A percentile compares a stretch with the other conserved stretches of the same genome.
These are phyloP conservation scores for Rhopalosiphum padi DNA, from an alignment of 1,140 invertebrate genomes.

Conservation along the genomic window DNA sequence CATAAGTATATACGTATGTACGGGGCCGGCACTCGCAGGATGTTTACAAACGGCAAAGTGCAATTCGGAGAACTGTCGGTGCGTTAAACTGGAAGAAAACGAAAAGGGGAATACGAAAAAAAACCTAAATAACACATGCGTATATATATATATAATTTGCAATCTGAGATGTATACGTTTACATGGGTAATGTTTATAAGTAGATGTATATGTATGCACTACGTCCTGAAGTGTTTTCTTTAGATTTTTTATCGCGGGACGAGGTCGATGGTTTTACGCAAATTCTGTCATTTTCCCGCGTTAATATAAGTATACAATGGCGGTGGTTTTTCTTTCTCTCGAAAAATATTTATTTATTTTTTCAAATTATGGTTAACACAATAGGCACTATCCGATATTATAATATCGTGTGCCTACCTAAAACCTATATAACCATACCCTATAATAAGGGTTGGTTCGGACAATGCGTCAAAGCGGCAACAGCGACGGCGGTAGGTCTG, in stretches of 20 bases:
- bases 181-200: neutral
- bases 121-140: neutral
- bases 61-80: conserved; percentile 6
- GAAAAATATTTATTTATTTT: neutral
- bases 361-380: neutral
- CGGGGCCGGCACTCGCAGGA: neutral
- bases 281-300: neutral
- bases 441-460: neutral
- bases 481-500: neutral
- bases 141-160: neutral
- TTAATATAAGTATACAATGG: neutral
- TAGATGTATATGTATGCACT: too few species aligned
- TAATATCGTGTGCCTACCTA: too few species aligned
- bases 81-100: conserved; percentile 32
- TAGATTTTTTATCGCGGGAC: neutral
- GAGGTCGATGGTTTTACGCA: neutral
- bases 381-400: too few species aligned
- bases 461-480: neutral
- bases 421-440: too few species aligned
- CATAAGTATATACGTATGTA: neutral
- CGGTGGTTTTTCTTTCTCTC: neutral
- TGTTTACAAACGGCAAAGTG: neutral
- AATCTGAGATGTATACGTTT: neutral
- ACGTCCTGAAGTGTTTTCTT: neutral
- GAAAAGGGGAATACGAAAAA: neutral